Evolutionary conservation across 2,888 invertebrate genomes (phyloP).

Genomic region (Itoplectis maculator): DNA sequence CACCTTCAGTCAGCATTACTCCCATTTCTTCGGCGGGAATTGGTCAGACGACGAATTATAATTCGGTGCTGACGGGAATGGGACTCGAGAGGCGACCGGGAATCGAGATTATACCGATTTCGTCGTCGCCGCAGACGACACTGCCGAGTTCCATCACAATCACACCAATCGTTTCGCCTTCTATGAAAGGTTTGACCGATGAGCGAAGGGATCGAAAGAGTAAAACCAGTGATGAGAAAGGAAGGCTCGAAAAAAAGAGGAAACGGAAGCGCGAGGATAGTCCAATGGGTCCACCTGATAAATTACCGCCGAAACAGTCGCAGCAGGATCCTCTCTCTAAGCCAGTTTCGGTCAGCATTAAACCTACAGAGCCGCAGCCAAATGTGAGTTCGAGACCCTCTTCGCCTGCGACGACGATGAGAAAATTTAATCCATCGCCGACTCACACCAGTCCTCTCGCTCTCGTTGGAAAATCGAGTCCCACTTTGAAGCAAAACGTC

Average conservation of each 20-base stretch:
- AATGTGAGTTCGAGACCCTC: constrained; percentile 86
- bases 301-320: constrained; percentile 89
- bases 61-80: constrained; percentile 87
- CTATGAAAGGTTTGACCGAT: constrained; percentile 84
- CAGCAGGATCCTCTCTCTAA: constrained; percentile 88
- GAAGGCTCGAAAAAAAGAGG: constrained; percentile 88
- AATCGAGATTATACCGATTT: constrained; percentile 94
- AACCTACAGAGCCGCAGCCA: constrained; percentile 88
- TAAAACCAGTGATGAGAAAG: constrained; percentile 83
- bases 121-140: constrained; percentile 87
- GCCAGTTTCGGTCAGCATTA: constrained; percentile 91
- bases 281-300: constrained; percentile 92
- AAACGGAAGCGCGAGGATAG: constrained; percentile 92
- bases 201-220: constrained; percentile 85
- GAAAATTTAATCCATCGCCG: constrained; percentile 91
- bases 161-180: constrained; percentile 89
- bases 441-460: constrained; percentile 88
- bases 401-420: constrained; percentile 88
- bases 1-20: constrained; percentile 88
- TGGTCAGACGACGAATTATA: constrained; percentile 85
- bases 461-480: constrained; percentile 87
- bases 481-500: constrained; percentile 77
- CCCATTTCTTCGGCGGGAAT: constrained; percentile 84
- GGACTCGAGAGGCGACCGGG: constrained; percentile 90
- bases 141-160: constrained; percentile 94